Evolutionary conservation across 2,888 invertebrate species (phyloP).

Genomic region (Lasius fuliginosus): DNA sequence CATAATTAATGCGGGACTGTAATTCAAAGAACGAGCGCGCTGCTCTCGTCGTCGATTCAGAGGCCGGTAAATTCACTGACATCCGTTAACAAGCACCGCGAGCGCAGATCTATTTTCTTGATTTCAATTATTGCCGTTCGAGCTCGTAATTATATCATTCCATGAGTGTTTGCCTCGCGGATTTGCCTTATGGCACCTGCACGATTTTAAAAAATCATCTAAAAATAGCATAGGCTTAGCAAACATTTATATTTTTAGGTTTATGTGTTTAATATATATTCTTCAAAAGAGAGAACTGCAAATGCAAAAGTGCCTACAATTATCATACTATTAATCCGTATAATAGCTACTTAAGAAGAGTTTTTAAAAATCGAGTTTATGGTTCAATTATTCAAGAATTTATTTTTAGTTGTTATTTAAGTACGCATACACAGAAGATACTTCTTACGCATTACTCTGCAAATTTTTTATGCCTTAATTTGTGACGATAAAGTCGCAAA

Average conservation of each 20-base stretch:
- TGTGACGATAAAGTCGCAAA: not conserved
- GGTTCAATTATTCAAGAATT: not conserved
- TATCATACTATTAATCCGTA: not conserved
- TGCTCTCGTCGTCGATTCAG: constrained; percentile 22
- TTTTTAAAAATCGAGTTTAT: not conserved
- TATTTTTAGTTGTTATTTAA: not conserved
- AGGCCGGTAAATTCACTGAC: constrained; percentile 15
- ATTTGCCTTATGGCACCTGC: not conserved
- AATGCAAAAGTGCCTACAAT: not conserved
- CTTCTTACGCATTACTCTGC: not conserved
- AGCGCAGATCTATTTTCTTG: constrained; percentile 36
- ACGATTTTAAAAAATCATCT: not conserved
- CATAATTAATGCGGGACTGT: constrained; percentile 41
- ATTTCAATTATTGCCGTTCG: not conserved
- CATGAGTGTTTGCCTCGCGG: not conserved
- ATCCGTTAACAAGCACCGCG: constrained; percentile 15
- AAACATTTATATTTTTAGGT: not conserved
- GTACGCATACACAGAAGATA: no score
- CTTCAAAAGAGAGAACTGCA: not conserved
- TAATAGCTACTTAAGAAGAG: not conserved
- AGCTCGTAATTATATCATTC: constrained; percentile 7
- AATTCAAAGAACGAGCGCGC: constrained; percentile 33
- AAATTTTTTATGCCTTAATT: not conserved
- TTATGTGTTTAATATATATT: not conserved
- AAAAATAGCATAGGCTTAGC: not conserved